Evolutionary conservation across 2,797 vertebrate species (phyloP).

Genomic region (Odontamblyopus lacepedii): DNA sequence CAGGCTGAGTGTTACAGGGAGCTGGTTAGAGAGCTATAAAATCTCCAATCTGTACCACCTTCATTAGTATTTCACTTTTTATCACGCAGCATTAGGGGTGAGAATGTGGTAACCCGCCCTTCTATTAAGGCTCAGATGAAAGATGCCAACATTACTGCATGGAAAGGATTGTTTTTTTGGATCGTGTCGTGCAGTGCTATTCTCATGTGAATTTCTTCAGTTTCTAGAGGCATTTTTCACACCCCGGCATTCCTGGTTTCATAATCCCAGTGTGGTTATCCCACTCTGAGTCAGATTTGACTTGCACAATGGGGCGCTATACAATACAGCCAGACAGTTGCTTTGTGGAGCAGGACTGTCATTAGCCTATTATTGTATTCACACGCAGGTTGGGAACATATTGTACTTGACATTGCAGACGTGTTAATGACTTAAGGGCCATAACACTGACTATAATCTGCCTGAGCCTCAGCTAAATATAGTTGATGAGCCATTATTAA

Average conservation of each 20-base stretch:
- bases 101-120: conserved; percentile 24
- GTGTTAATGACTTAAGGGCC: conserved; percentile 2
- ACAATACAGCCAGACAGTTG: conserved; percentile 55
- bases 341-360: conserved; percentile 59
- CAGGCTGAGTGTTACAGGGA: conserved; percentile 14
- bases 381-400: conserved; percentile 49
- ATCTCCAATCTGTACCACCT: conserved; percentile 30
- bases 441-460: conserved; percentile 1
- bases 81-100: conserved; percentile 22
- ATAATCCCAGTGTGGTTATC: conserved; percentile 42
- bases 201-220: conserved; percentile 7
- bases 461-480: not conserved
- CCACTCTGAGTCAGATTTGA: conserved; percentile 17
- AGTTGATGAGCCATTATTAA: not conserved
- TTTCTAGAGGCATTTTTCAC: not conserved
- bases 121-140: conserved; percentile 14
- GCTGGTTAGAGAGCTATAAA: conserved; percentile 14
- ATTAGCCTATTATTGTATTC: conserved; percentile 54
- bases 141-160: conserved; percentile 8
- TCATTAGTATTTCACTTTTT: conserved; percentile 26
- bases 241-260: conserved; percentile 22
- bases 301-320: conserved; percentile 46
- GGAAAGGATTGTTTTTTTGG: conserved; percentile 21
- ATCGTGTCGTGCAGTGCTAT: not conserved
- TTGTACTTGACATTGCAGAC: conserved; percentile 31